phyloP scores from a whole-genome alignment of 2,888 invertebrate genomes.

The Sminthurides aquaticus region DNA sequence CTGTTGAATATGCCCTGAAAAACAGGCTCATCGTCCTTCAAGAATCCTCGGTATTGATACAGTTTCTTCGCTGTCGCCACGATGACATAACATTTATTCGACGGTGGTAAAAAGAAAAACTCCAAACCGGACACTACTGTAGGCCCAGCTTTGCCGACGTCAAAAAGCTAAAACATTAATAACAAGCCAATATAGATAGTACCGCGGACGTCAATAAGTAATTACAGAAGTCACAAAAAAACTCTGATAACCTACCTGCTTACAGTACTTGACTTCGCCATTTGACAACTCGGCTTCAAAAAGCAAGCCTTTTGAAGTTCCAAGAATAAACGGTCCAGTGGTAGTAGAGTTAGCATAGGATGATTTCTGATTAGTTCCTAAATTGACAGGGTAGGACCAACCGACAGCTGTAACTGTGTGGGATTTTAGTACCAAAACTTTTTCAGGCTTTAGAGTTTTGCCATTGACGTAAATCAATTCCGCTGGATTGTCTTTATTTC shows the following conservation, averaged over 20 bases:
- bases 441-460: slow-evolving; percentile 58
- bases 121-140: slow-evolving; percentile 71
- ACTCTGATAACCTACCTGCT: slow-evolving; percentile 58
- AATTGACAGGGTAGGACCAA: slow-evolving; percentile 58
- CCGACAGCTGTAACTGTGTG: slow-evolving; percentile 85
- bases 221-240: not conserved
- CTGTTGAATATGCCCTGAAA: slow-evolving; percentile 70
- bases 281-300: slow-evolving; percentile 80
- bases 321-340: slow-evolving; percentile 78
- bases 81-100: slow-evolving; percentile 70
- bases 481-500: slow-evolving; percentile 52
- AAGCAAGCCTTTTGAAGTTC: slow-evolving; percentile 81
- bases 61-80: slow-evolving; percentile 74
- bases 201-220: slow-evolving; percentile 3
- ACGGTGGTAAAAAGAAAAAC: slow-evolving; percentile 64
- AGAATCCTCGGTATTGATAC: slow-evolving; percentile 75
- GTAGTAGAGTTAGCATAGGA: slow-evolving; percentile 50
- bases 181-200: slow-evolving; percentile 4
- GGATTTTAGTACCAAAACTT: slow-evolving; percentile 51
- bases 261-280: slow-evolving; percentile 75
- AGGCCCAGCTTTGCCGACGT: slow-evolving; percentile 71
- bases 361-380: slow-evolving; percentile 22
- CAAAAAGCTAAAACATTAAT: slow-evolving; percentile 62
- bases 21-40: slow-evolving; percentile 69
- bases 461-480: slow-evolving; percentile 71